Conservation (phyloP, 2,113 vertebrate genomes). For the Osmerus mordax region DNA sequence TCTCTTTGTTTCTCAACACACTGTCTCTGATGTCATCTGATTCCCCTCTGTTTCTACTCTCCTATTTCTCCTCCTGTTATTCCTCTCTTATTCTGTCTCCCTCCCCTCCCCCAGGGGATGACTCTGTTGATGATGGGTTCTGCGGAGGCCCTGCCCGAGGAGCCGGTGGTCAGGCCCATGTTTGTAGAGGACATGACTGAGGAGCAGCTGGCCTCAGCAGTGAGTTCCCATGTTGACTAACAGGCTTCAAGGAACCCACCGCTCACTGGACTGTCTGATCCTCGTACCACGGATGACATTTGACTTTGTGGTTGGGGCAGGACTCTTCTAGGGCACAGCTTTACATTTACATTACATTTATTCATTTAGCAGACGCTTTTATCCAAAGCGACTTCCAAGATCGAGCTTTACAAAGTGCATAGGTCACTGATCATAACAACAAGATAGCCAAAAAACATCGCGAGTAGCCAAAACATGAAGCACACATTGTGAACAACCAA, state of each 20-base stretch:
- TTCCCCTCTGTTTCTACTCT: not conserved
- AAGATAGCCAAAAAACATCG: too few relatives aligned
- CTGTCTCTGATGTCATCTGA: too few relatives aligned
- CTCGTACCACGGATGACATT: too few relatives aligned
- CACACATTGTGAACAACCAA: too few relatives aligned
- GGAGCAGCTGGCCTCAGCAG: slow-evolving; percentile 95
- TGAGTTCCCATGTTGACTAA: slow-evolving; percentile 67
- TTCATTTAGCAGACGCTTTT: too few relatives aligned
- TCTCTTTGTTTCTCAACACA: not conserved
- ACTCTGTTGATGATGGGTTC: slow-evolving; percentile 98
- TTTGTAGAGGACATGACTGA: slow-evolving; percentile 99
- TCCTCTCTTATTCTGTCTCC: not conserved
- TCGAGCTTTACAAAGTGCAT: too few relatives aligned
- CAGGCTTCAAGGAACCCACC: not conserved
- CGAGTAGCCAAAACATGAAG: too few relatives aligned
- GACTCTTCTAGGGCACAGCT: not conserved
- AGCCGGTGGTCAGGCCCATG: slow-evolving; percentile 86
- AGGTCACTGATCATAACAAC: too few relatives aligned
- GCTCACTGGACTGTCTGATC: too few relatives aligned
- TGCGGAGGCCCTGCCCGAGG: slow-evolving; percentile 90
- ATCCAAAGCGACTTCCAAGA: too few relatives aligned
- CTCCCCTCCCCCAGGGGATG: slow-evolving; percentile 79
- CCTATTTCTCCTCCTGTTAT: too few relatives aligned
- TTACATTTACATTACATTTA: too few relatives aligned
- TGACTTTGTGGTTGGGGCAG: not conserved